phyloP scores from a whole-genome alignment of 2,888 invertebrate species.

The Dryadula phaetusa region DNA sequence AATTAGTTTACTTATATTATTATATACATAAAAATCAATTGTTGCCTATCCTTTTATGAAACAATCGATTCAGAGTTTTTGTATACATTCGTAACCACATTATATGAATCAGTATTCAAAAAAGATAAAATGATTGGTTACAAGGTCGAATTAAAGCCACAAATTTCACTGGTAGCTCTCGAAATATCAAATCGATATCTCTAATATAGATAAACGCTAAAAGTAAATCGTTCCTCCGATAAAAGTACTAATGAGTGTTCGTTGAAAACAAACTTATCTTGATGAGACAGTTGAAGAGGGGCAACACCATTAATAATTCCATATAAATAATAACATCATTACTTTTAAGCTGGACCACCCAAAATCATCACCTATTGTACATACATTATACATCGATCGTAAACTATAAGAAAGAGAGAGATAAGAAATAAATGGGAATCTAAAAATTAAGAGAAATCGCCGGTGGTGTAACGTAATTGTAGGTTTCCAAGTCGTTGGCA shows the following conservation, averaged over 20 bases:
- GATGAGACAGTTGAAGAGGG: constrained; percentile 71
- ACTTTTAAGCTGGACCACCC: constrained; percentile 75
- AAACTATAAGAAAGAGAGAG: constrained; percentile 67
- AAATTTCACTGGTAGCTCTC: constrained; percentile 41
- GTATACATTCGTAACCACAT: constrained; percentile 24
- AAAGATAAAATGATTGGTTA: constrained; percentile 38
- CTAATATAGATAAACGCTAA: constrained; percentile 66
- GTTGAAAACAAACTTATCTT: constrained; percentile 79
- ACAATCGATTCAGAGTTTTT: background rate
- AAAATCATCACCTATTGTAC: constrained; percentile 76
- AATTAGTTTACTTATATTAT: too few relatives aligned
- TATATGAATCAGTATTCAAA: constrained; percentile 27
- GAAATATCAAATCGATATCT: constrained; percentile 67
- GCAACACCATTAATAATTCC: constrained; percentile 75
- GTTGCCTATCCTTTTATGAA: too few relatives aligned
- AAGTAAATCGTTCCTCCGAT: constrained; percentile 76
- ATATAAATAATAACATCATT: constrained; percentile 81
- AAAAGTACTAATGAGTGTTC: constrained; percentile 74
- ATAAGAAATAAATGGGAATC: constrained; percentile 67
- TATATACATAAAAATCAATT: too few relatives aligned
- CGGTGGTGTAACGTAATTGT: constrained; percentile 63
- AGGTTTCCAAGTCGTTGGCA: constrained; percentile 58
- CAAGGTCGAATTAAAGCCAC: constrained; percentile 31
- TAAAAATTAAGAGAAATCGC: constrained; percentile 72
- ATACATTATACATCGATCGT: constrained; percentile 62